phyloP scores from a whole-genome alignment of 2,888 invertebrate genomes.

The Mantis religiosa region DNA sequence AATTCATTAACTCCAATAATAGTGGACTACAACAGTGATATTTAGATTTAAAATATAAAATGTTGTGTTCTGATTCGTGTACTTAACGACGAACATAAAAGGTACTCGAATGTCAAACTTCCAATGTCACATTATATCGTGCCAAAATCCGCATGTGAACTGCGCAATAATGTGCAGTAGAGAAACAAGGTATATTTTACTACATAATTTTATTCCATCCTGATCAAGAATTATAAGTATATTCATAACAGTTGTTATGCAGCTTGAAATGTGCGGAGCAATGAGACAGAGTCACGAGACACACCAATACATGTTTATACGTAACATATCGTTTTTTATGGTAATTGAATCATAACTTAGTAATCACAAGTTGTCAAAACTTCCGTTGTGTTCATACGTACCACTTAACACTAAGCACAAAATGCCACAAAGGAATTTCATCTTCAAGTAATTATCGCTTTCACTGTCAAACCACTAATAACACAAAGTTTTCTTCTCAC shows the following conservation, averaged over 20 bases:
- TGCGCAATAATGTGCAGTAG: not conserved
- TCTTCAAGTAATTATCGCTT: not conserved
- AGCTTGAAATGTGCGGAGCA: not conserved
- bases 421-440: not conserved
- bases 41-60: no score
- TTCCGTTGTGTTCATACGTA: not conserved
- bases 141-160: not conserved
- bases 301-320: not conserved
- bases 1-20: no score
- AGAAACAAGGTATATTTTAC: not conserved
- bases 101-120: no score
- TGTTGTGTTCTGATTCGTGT: no score
- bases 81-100: no score
- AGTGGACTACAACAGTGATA: no score
- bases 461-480: not conserved
- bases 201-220: no score
- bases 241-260: not conserved
- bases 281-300: not conserved
- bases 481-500: not conserved
- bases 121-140: not conserved
- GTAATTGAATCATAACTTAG: not conserved
- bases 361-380: not conserved
- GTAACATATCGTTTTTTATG: not conserved
- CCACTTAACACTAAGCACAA: not conserved
- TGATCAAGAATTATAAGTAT: not conserved